Evolutionary conservation across 1,140 invertebrate species (phyloP).

Genomic region (Hyphantria cunea): DNA sequence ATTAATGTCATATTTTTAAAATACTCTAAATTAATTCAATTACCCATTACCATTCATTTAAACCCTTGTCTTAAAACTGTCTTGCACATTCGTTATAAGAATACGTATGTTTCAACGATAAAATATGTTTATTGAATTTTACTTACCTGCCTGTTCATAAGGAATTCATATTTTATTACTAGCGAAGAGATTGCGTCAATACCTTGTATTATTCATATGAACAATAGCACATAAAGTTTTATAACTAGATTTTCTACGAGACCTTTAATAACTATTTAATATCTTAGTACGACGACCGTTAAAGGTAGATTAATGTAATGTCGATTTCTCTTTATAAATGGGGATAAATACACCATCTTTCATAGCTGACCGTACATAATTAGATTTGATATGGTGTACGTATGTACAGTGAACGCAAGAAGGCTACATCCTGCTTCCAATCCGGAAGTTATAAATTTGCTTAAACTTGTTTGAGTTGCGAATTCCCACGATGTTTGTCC

Average conservation of each 20-base stretch:
- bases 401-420: conserved; percentile 15
- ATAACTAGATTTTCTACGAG: conserved; percentile 6
- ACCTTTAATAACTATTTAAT: conserved; percentile 3
- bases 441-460: conserved; percentile 74
- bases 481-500: conserved; percentile 73
- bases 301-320: too few relatives aligned
- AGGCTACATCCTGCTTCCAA: conserved; percentile 53
- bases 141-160: conserved; percentile 18
- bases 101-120: conserved; percentile 37
- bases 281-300: background rate
- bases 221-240: background rate
- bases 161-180: conserved; percentile 20
- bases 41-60: too few relatives aligned
- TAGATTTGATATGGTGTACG: conserved; percentile 8
- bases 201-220: conserved; percentile 7
- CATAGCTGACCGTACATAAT: conserved; percentile 1
- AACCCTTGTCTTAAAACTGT: too few relatives aligned
- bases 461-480: conserved; percentile 76
- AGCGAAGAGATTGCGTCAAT: conserved; percentile 20
- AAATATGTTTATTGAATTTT: conserved; percentile 32
- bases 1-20: too few relatives aligned
- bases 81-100: conserved; percentile 19
- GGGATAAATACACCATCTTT: too few relatives aligned
- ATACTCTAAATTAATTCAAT: too few relatives aligned
- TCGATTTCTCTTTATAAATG: too few relatives aligned